Conservation (phyloP, 2,797 vertebrate species). For the Euphonia xanthogaster region DNA sequence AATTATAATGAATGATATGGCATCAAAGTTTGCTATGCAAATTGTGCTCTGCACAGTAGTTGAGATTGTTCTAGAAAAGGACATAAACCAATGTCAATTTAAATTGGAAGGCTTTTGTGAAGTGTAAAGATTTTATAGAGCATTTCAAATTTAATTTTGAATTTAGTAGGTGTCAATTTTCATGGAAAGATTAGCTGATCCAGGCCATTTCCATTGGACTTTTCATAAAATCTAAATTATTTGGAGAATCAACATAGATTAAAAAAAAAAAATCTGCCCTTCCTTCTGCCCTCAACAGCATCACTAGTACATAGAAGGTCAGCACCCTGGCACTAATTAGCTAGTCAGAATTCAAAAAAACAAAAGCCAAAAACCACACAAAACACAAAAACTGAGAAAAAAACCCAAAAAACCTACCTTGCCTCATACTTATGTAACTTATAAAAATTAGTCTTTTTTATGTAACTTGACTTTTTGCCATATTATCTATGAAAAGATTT, state of each 20-base stretch:
- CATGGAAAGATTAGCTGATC: constrained; percentile 20
- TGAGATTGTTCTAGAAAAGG: constrained; percentile 38
- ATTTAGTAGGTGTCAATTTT: constrained; percentile 23
- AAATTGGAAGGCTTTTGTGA: constrained; percentile 44
- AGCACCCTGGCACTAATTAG: background rate
- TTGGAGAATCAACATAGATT: background rate
- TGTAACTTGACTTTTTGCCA: background rate
- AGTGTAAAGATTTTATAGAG: background rate
- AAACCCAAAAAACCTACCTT: background rate
- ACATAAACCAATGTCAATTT: constrained; percentile 39
- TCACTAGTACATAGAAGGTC: background rate
- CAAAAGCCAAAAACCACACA: no score
- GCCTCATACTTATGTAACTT: background rate
- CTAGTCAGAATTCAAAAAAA: background rate
- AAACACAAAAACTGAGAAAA: no score
- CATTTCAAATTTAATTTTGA: constrained; percentile 61
- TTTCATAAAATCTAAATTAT: constrained; percentile 7
- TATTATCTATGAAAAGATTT: constrained; percentile 15
- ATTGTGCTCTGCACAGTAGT: background rate
- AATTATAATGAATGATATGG: background rate
- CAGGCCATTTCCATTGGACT: background rate
- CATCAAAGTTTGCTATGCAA: background rate
- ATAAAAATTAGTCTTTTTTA: background rate
- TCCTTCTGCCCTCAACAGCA: background rate
- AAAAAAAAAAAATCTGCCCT: background rate